Base-by-base conservation (phyloP, 2,113 vertebrate species). In the Burhinus oedicnemus region DNA sequence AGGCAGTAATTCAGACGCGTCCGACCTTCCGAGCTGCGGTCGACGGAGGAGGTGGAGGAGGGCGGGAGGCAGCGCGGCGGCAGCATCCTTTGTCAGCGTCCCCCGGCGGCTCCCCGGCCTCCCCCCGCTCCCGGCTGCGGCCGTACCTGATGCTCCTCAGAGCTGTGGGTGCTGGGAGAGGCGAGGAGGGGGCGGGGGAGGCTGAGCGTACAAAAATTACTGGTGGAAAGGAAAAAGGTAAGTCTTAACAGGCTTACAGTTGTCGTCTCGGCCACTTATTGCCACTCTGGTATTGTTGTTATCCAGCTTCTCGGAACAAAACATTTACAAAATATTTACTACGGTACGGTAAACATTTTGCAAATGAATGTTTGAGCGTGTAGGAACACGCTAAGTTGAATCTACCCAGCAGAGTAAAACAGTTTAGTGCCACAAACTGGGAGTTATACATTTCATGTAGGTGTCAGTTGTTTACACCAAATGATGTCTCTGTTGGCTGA, bases 11-110 rank as follows among this genome's bases (percentile, higher is more conserved):
- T 60, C 25, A 36, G 44, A 15, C 34, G 6, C 23, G 27, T 26
- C 25, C 45, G 17, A 54, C 27, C 64, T 34, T n/a, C 18, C 11
- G 19, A 47, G 62, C 65, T 7, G 52, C 45, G 42, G 36, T 22
- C 62, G 2, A 0, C 7, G n/a, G 16, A 4, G 3, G 71, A 52
- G 58, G 58, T 3, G 68, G 40, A 25, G 61, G 29, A 18, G 36
- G 60, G 47, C 7, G n/a, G 68, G 32, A 51, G 54, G 26, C 49
- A 27, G 23, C 2, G 8, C 30, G 12, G 64, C 23, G 8, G 34
- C 64, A 51, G 49, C 60, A 22, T 47, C 92, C 90, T 96, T 93
- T 91, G 92, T 93, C 65, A 52, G 60, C 44, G 13, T 3, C 32
- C 15, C 27, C 29, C 42, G 40, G 40, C 5, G n/a, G n/a, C 38